Evolutionary conservation across 2,113 vertebrate genomes (phyloP), one percentile per base, ranked within the genome.

Genomic region (Hippolais icterina): DNA sequence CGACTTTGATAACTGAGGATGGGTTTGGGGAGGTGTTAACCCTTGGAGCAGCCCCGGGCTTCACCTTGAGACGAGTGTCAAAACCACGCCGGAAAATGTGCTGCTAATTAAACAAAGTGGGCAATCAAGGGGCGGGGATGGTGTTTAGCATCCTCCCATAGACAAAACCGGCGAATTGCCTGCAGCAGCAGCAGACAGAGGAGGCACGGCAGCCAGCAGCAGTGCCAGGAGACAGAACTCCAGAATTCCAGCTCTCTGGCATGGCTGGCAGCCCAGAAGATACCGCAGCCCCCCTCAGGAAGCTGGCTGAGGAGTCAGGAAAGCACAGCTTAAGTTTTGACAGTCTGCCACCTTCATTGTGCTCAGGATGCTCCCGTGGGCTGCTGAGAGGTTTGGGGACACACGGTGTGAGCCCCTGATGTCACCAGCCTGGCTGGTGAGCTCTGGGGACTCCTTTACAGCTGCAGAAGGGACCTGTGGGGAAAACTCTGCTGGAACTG

Each of bases 261-360:
- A 83, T 91, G 92, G 92, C 94, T 3, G 5, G 6, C 70, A 87
- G 94, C 93, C 97, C 94, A 92, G 86, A 76, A 94, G 92, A 93
- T 85, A 53, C 52, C 49, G 46, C 79, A 94, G 54, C 63, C 44
- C 41, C 49, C 74, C 77, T 71, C 74, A 59, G 80, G 83, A 89
- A 61, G 46, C 89, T 66, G 87, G 41, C 68, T 87, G 70, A 33
- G 33, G 60, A 94, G 68, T 49, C 50, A 42, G 61, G 69, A 75
- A 46, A 87, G 85, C 85, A 81, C 60, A 93, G 83, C 76, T 53
- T 54, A 89, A 93, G 84, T n/a, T 83, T 12, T 90, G 83, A 89
- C 85, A 78, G 93, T 90, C 94, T 70, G 82, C 77, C 91, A 82
- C 35, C 60, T 83, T 83, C 61, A 19, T 5, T 53, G 77, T 27